Base-by-base conservation (phyloP, 2,888 invertebrate genomes). In the Drosophila ustulata region DNA sequence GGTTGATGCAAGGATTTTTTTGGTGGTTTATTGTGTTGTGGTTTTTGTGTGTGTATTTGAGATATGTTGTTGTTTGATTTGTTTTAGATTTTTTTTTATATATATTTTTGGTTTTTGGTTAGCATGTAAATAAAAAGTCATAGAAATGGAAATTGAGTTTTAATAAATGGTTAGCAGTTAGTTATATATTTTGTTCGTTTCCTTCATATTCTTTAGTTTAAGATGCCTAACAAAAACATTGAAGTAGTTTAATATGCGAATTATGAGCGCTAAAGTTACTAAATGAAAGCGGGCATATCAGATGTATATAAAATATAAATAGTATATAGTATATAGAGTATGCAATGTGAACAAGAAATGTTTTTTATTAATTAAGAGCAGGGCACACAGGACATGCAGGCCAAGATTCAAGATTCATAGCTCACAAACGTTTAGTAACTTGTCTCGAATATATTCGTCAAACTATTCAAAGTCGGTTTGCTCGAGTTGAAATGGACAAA, bases 61-160 rank as follows among this genome's bases (percentile, higher is more conserved):
- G 43, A 62, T 72, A 51, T 70, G 70, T 78, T 66, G 46, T 71
- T 59, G 49, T 47, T 70, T 52, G 59, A 56, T 59, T 68, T 69
- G 30, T 32, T 71, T 66, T 66, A 58, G 57, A 39, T 69, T 67
- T 67, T 56, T 45, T 18, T 46, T 30, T 53, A 55, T 32, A 41
- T 49, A 8, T 45, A 30, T 51, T 50, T 25, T 59, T 47, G 47
- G 47, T 65, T 52, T 83, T 68, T 63, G 64, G 88, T 86, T 89
- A 86, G 85, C 85, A 86, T 89, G 88, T 80, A 88, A 86, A 88
- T 85, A 89, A 71, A 86, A 71, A 81, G 83, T 84, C 71, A 61
- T 89, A 86, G 88, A 88, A 85, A 88, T 80, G 86, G 88, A 88
- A 84, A 87, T 89, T 72, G 88, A 82, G 72, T 88, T 83, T 77